Conservation (phyloP, 2,888 invertebrate genomes). For the Stictocephala bisonia region DNA sequence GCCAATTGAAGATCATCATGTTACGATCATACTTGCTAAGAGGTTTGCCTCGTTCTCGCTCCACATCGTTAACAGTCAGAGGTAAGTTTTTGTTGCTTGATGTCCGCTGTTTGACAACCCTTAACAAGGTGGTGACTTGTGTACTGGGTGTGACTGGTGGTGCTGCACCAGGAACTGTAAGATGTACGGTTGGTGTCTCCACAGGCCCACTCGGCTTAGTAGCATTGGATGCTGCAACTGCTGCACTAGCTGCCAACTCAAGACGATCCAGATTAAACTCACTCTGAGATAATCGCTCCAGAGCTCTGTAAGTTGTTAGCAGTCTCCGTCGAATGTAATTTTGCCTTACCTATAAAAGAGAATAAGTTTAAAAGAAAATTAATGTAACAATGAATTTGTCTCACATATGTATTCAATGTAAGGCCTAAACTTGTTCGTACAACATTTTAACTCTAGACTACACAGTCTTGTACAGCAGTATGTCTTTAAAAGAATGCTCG, state of each 20-base stretch:
- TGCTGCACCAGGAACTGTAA: constrained; percentile 64
- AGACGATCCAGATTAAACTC: constrained; percentile 83
- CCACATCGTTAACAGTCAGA: constrained; percentile 78
- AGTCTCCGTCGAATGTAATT: constrained; percentile 83
- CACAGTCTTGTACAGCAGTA: too few relatives aligned
- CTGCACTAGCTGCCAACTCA: constrained; percentile 72
- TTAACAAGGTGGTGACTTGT: constrained; percentile 49
- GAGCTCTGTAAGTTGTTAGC: constrained; percentile 82
- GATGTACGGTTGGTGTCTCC: constrained; percentile 60
- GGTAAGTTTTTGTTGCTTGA: constrained; percentile 66
- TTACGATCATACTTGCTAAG: constrained; percentile 92
- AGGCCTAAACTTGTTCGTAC: too few relatives aligned
- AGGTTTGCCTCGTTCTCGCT: constrained; percentile 84
- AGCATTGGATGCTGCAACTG: constrained; percentile 62
- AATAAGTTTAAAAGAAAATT: constrained; percentile 29
- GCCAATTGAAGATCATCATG: constrained; percentile 96
- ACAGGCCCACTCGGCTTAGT: constrained; percentile 59
- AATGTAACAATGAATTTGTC: background rate
- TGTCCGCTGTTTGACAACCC: constrained; percentile 43
- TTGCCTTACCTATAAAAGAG: constrained; percentile 73
- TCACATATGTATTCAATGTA: too few relatives aligned
- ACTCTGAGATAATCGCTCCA: constrained; percentile 85
- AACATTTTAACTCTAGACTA: too few relatives aligned
- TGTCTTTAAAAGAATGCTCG: too few relatives aligned
- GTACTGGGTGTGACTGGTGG: constrained; percentile 34